Base-by-base conservation (phyloP, 2,797 vertebrate species). In the Parambassis ranga region DNA sequence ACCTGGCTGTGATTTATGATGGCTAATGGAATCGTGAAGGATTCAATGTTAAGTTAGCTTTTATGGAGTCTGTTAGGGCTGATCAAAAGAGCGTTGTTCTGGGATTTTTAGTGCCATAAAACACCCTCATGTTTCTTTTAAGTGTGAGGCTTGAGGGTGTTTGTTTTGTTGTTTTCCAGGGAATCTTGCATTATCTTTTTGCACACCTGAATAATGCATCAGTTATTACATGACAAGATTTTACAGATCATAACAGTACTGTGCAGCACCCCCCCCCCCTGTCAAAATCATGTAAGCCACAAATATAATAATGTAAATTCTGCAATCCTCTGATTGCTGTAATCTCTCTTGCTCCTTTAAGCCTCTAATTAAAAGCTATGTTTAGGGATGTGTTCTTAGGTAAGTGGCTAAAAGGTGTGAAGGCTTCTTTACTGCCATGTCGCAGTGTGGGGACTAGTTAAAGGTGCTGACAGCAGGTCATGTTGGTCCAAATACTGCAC, bases 401-500 rank as follows among this genome's bases (percentile, higher is more conserved):
- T 71, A 52, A 68, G 63, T 50, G 26, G 56, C 64, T 85, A 65
- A 76, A 79, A 79, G 71, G 68, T 10, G 6, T 43, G 44, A 57
- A 35, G 37, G 27, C 33, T 55, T 74, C 79, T 82, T 84, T 72
- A 71, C 72, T 50, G 22, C 59, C 19, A n/a, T 50, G 56, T 30
- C 35, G 31, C 62, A 65, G 15, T 46, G 32, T 71, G 50, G 76
- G 58, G 67, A 79, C 70, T 68, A 79, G 75, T 83, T 84, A 72
- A 82, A 81, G 81, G 75, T 77, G 77, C 71, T 83, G 87, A 86
- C 72, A 83, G 86, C 42, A 59, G 71, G 59, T 76, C 61, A 58
- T 39, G 57, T 51, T 71, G 51, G 43, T 84, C 70, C 65, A 70
- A 79, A 78, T 65, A 69, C 65, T 71, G 51, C 22, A n/a, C n/a